phyloP scores from a whole-genome alignment of 2,888 invertebrate species.

The Lithophane semibrunnea region DNA sequence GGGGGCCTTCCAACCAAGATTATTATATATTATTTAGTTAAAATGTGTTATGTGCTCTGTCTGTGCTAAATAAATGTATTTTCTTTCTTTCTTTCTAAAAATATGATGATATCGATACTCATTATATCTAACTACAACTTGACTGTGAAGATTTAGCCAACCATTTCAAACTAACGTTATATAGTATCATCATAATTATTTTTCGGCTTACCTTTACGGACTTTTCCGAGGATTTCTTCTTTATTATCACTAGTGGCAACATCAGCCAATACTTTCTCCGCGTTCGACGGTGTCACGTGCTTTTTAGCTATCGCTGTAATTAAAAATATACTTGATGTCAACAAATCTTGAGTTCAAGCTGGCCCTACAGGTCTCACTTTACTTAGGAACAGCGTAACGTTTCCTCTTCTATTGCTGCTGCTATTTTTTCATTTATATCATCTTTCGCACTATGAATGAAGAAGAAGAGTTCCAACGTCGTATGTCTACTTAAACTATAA shows the following conservation, averaged over 20 bases:
- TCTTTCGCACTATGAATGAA: not conserved
- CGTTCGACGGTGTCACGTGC: conserved; percentile 24
- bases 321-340: not conserved
- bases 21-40: not conserved
- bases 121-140: too few species aligned
- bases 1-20: too few species aligned
- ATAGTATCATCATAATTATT: not conserved
- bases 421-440: not conserved
- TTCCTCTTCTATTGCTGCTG: not conserved
- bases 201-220: conserved; percentile 31
- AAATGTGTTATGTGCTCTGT: too few species aligned
- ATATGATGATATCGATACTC: not conserved
- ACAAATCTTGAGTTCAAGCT: not conserved
- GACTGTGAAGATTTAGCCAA: not conserved
- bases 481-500: not conserved
- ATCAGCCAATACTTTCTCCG: not conserved
- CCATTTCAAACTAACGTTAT: too few species aligned
- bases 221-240: conserved; percentile 16
- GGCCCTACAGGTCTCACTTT: not conserved
- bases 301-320: conserved; percentile 42
- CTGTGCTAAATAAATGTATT: too few species aligned
- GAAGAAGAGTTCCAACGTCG: not conserved
- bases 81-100: too few species aligned
- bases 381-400: too few species aligned
- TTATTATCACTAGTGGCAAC: not conserved